phyloP scores from a whole-genome alignment of 2,888 invertebrate genomes.

The Frankliniella fusca region DNA sequence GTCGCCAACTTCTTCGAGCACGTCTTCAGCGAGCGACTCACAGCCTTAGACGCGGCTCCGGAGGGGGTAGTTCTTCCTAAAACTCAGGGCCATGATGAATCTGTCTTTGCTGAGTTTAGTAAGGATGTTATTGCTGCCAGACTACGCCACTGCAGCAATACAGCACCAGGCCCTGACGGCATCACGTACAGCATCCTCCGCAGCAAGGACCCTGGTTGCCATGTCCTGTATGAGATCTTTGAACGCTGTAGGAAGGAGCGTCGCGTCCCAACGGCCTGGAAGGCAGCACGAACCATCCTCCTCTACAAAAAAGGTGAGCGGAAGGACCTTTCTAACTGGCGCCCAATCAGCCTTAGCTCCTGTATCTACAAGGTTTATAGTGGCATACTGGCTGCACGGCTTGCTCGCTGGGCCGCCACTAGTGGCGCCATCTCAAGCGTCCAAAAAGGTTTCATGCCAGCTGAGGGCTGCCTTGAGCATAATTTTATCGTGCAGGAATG shows the following conservation, averaged over 20 bases:
- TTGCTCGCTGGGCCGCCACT: no score
- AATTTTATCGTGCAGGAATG: no score
- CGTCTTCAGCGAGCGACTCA: neutral
- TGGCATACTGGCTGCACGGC: no score
- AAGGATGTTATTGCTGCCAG: no score
- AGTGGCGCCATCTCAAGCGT: no score
- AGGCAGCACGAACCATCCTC: slow-evolving; percentile 35
- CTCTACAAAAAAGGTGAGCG: no score
- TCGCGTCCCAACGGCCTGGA: slow-evolving; percentile 31
- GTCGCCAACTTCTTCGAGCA: neutral
- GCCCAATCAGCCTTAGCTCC: no score
- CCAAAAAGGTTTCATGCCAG: no score
- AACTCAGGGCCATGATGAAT: neutral
- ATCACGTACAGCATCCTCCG: slow-evolving; percentile 35
- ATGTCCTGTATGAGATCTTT: neutral
- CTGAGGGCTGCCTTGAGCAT: no score
- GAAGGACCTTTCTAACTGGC: no score
- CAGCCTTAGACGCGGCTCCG: neutral
- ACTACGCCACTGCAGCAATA: slow-evolving; percentile 34
- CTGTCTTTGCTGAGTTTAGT: neutral
- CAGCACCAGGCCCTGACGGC: slow-evolving; percentile 39
- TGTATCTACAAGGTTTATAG: no score
- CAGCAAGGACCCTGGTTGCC: slow-evolving; percentile 36
- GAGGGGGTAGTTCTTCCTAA: neutral
- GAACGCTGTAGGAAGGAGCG: neutral